phyloP scores from a whole-genome alignment of 2,113 vertebrate genomes.

The Tragulus kanchil region DNA sequence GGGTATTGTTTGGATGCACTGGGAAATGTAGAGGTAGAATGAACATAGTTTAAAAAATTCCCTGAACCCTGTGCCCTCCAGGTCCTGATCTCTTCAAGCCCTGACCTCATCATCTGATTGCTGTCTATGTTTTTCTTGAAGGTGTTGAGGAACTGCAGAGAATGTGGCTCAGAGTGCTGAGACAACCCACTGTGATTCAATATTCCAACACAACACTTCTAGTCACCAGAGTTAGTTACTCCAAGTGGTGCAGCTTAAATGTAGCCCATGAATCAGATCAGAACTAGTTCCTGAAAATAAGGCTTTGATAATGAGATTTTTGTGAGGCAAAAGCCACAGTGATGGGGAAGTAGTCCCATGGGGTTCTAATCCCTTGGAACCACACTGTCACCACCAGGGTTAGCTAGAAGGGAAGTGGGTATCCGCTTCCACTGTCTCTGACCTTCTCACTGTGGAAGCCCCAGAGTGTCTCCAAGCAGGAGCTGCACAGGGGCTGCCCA shows the following conservation, averaged over 20 bases:
- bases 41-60: neutral
- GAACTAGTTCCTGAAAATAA: conserved; percentile 31
- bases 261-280: conserved; percentile 45
- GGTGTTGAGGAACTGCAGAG: neutral
- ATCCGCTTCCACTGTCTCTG: too few relatives aligned
- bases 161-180: neutral
- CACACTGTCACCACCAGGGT: rapidly evolving
- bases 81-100: neutral
- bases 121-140: neutral
- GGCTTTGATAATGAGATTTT: neutral
- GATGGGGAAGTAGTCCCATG: neutral
- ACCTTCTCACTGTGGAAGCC: neutral
- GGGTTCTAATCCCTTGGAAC: neutral
- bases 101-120: neutral
- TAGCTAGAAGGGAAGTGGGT: too few relatives aligned
- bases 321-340: neutral
- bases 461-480: neutral
- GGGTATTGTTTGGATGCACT: neutral
- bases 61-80: neutral
- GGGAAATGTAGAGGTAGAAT: neutral
- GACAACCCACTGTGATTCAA: neutral
- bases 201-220: conserved; percentile 24
- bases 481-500: neutral
- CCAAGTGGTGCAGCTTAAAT: conserved; percentile 46
- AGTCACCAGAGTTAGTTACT: conserved; percentile 52